Conservation (phyloP, 2,888 invertebrate species). For the Lomographa bimaculata region DNA sequence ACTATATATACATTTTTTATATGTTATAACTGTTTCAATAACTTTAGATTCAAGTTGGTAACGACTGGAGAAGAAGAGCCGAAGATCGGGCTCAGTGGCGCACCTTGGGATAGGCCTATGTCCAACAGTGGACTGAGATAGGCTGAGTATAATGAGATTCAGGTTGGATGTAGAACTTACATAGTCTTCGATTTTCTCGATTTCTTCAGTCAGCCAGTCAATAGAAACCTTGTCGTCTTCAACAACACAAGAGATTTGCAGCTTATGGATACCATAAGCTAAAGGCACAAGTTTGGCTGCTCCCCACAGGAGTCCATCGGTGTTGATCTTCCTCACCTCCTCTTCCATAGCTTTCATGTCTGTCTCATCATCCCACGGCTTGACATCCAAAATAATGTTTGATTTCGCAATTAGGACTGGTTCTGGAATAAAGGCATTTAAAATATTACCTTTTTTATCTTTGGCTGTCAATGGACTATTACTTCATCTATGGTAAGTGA, state of each 20-base stretch:
- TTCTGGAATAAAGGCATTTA: constrained; percentile 85
- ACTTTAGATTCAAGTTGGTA: too few species aligned
- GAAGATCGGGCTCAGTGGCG: too few species aligned
- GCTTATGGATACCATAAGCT: constrained; percentile 95
- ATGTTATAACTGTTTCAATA: too few species aligned
- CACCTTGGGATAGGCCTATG: too few species aligned
- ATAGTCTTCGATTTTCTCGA: constrained; percentile 92
- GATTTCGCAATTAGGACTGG: constrained; percentile 96
- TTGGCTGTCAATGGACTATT: too few species aligned
- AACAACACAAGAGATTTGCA: constrained; percentile 96
- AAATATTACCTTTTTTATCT: too few species aligned
- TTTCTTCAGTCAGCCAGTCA: constrained; percentile 93
- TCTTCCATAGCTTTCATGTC: constrained; percentile 94
- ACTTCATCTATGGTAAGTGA: too few species aligned
- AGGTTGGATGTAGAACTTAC: constrained; percentile 84
- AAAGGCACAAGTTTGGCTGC: constrained; percentile 95
- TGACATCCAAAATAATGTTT: constrained; percentile 96
- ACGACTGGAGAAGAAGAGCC: too few species aligned
- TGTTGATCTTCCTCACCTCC: constrained; percentile 88
- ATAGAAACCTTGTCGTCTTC: constrained; percentile 98
- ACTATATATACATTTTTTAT: too few species aligned
- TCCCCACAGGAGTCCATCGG: constrained; percentile 97
- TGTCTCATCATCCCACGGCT: constrained; percentile 97
- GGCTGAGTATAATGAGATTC: too few species aligned
- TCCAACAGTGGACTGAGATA: too few species aligned